Evolutionary conservation across 1,140 invertebrate genomes (phyloP), one percentile per base, ranked within the genome.

Genomic region (Orius insidiosus): DNA sequence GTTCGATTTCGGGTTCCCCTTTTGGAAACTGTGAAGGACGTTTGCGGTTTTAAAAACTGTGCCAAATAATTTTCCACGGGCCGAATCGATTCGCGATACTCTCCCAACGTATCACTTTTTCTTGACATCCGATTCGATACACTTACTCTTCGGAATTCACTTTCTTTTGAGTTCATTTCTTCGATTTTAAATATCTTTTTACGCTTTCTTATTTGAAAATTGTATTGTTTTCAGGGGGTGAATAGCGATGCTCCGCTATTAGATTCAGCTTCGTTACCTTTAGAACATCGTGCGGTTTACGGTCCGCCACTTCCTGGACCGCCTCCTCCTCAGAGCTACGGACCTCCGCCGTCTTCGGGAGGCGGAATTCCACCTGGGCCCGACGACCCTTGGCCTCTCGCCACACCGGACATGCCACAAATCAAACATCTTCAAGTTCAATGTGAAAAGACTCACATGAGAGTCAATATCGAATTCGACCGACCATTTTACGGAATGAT

Each of bases 401-500:
- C 76, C 0, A 74, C 75, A 2, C 77, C 74, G 8, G 87, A 90
- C 52, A 87, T 87, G 82, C 85, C 88, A 0, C 87, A 89, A 63
- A 90, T 92, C 42, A 75, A 86, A 2, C 84, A 83, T 2, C 63
- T 93, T 0, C 87, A 94, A 56, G 88, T 93, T 0, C 89, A 92
- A 61, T 94, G 89, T 62, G 88, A 93, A 62, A 93, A 92, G 59
- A 90, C 79, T 58, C 70, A 83, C 33, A 94, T 94, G 89, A 79
- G 87, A 59, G 85, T 93, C 2, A 87, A 83, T 54, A 69, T 94
- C 1, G 82, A 84, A 48, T 93, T 94, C 56, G 88, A 94, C 56
- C 85, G 90, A 58, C 87, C 89, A 1, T 94, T 94, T 67, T 88
- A 87, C 56, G 89, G 89, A 3, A 90, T 93, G 46, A 83, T 94